Conservation (phyloP, 2,888 invertebrate genomes). For the Drosophila fulvimacula region DNA sequence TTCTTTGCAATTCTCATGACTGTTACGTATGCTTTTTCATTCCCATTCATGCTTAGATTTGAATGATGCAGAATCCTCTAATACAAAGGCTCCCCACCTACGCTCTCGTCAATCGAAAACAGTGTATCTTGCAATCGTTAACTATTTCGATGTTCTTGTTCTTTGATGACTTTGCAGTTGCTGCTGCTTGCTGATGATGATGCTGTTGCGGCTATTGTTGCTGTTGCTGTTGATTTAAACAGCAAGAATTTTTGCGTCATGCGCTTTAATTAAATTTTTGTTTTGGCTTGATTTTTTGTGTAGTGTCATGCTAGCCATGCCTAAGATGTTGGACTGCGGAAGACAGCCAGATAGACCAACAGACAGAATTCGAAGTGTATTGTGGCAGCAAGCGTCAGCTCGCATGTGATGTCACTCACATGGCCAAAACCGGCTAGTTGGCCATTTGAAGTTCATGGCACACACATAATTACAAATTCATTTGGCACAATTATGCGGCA, state of each 20-base stretch:
- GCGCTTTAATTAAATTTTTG: conserved; percentile 79
- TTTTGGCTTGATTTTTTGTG: conserved; percentile 56
- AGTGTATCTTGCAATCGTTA: conserved; percentile 5
- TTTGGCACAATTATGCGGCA: conserved; percentile 81
- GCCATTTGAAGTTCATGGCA: conserved; percentile 68
- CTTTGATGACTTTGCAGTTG: conserved; percentile 18
- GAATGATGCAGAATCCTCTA: background rate
- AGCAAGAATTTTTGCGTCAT: conserved; percentile 61
- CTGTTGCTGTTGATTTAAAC: conserved; percentile 12
- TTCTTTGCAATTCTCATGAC: background rate
- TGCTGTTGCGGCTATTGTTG: conserved; percentile 6
- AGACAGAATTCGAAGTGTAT: conserved; percentile 34
- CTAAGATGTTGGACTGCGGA: conserved; percentile 29
- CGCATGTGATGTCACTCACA: conserved; percentile 75
- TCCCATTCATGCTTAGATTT: background rate
- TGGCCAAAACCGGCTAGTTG: conserved; percentile 60
- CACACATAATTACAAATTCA: conserved; percentile 77
- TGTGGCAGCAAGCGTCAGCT: conserved; percentile 27
- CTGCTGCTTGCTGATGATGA: conserved; percentile 9
- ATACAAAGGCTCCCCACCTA: background rate
- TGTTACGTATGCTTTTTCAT: background rate
- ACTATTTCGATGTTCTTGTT: background rate
- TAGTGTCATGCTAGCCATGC: conserved; percentile 60
- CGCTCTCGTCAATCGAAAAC: background rate
- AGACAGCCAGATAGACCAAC: conserved; percentile 7